These are phyloP conservation scores for Choristoneura rosaceana DNA, from an alignment of 2,888 invertebrate species.

Conservation along the genomic window DNA sequence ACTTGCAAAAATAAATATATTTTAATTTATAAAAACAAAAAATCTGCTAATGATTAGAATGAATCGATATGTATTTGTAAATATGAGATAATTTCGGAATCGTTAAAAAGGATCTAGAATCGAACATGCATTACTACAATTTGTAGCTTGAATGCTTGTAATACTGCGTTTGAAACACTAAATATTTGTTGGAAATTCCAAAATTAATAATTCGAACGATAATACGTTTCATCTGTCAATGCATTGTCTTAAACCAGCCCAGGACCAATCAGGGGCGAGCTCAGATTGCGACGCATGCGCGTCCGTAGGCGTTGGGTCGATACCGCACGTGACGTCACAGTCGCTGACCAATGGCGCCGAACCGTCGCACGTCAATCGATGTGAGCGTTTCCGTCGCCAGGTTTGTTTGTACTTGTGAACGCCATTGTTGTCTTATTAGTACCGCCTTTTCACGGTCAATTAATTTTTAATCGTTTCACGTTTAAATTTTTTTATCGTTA, in stretches of 20 bases:
- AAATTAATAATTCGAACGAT: conserved; percentile 27
- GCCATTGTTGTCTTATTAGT: conserved; percentile 52
- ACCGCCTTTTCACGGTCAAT: conserved; percentile 59
- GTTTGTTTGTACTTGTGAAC: conserved; percentile 44
- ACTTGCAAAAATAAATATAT: not conserved
- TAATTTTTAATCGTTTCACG: conserved; percentile 35
- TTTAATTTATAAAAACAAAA: no score
- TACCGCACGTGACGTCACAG: conserved; percentile 76
- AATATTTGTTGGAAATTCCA: conserved; percentile 1
- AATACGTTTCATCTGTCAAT: conserved; percentile 61
- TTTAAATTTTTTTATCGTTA: not conserved
- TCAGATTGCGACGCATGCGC: conserved; percentile 71
- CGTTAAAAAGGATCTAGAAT: no score
- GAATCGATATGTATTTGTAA: no score
- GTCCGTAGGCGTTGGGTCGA: conserved; percentile 78
- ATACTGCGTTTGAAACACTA: no score
- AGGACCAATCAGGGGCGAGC: conserved; percentile 66
- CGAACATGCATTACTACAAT: no score
- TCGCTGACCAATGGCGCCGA: conserved; percentile 75
- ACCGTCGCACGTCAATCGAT: conserved; percentile 77
- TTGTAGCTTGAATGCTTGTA: no score
- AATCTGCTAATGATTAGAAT: no score
- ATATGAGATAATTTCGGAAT: no score
- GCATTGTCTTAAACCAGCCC: conserved; percentile 51
- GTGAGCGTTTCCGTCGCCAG: conserved; percentile 62